Percentiles rank a stretch among this genome's conserved stretches.
Evolutionary conservation across 2,113 vertebrate genomes (phyloP).

Genomic region (Tupaia tana): DNA sequence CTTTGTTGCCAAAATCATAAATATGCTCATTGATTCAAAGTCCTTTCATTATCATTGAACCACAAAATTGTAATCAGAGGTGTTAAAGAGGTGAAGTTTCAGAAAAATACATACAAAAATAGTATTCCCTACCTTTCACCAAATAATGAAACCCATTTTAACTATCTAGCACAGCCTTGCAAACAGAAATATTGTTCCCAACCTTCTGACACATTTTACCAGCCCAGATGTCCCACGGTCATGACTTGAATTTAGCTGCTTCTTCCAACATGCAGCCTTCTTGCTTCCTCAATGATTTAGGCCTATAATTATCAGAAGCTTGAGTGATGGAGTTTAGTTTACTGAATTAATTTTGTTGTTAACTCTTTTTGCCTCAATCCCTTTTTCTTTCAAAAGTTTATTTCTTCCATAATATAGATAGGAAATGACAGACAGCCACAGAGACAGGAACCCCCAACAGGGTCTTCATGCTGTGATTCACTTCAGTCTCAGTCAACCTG

Average conservation of each 20-base stretch:
- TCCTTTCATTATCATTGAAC: slow-evolving; percentile 21
- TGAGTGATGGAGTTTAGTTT: not conserved
- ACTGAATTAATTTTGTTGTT: not conserved
- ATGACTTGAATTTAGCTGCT: not conserved
- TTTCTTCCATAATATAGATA: too few species aligned
- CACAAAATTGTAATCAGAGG: slow-evolving; percentile 59
- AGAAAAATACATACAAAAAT: slow-evolving; percentile 3
- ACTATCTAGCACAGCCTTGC: not conserved
- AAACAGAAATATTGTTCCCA: not conserved
- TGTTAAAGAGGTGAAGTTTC: slow-evolving; percentile 51
- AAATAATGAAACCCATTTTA: not conserved
- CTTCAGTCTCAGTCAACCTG: too few species aligned
- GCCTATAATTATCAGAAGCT: not conserved
- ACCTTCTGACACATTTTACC: not conserved
- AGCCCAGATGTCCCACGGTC: not conserved
- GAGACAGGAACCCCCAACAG: too few species aligned
- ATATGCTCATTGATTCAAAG: slow-evolving; percentile 48
- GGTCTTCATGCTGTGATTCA: too few species aligned
- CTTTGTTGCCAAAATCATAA: slow-evolving; percentile 30
- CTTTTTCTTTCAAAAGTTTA: not conserved
- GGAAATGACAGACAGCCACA: too few species aligned
- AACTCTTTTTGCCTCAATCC: not conserved
- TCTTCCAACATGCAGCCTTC: not conserved
- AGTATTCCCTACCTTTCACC: not conserved
- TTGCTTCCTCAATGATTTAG: not conserved